Conservation (phyloP, 35 echinoderm and acorn worm genomes). For the Chiridota heheva region DNA sequence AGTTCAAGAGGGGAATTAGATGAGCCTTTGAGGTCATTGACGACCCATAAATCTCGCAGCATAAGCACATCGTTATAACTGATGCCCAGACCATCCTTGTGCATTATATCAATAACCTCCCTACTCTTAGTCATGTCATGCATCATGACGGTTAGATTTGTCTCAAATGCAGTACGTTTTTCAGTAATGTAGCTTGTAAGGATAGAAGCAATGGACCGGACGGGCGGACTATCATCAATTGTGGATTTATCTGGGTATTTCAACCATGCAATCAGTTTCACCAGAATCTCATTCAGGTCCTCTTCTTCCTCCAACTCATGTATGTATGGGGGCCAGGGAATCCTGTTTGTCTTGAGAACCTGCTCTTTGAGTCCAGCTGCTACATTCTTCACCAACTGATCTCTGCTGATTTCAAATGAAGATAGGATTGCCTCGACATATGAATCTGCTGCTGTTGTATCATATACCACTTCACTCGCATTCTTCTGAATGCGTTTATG, state of each 20-base stretch:
- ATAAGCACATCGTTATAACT: too few relatives aligned
- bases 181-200: constrained; percentile 61
- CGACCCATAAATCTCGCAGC: too few relatives aligned
- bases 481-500: constrained; percentile 40
- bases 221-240: constrained; percentile 28
- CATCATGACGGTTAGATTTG: constrained; percentile 35
- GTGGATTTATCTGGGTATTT: constrained; percentile 26
- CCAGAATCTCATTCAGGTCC: constrained; percentile 36
- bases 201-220: constrained; percentile 43
- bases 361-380: constrained; percentile 42
- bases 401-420: constrained; percentile 40
- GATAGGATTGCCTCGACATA: constrained; percentile 44
- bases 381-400: constrained; percentile 47
- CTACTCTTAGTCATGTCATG: constrained; percentile 46
- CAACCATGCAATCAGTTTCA: constrained; percentile 52
- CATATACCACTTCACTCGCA: constrained; percentile 33
- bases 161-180: constrained; percentile 40
- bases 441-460: constrained; percentile 15
- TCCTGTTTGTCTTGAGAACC: constrained; percentile 11
- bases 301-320: constrained; percentile 36
- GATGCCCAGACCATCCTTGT: too few relatives aligned
- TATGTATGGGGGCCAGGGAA: constrained; percentile 52
- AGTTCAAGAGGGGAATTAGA: too few relatives aligned
- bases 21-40: too few relatives aligned
- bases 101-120: too few relatives aligned